Evolutionary conservation across 2,113 vertebrate genomes (phyloP).

Genomic region (Laticauda colubrina): DNA sequence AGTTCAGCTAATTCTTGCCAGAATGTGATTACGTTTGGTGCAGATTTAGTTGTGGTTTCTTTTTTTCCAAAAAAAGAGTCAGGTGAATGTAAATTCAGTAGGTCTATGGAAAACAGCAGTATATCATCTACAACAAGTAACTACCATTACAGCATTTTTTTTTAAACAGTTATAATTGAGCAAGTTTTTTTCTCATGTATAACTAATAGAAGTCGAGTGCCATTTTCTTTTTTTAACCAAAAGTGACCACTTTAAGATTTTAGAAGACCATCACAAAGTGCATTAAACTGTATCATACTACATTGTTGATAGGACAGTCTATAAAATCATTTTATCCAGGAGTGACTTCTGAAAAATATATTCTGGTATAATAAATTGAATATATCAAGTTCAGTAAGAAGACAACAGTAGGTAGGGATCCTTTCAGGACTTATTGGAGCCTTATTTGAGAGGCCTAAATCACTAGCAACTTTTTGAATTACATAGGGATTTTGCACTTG

Average conservation of each 20-base stretch:
- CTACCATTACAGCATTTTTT: neutral
- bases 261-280: constrained; percentile 48
- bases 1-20: neutral
- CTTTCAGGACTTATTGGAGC: constrained; percentile 76
- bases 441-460: constrained; percentile 67
- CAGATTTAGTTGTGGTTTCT: neutral
- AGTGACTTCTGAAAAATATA: constrained; percentile 69
- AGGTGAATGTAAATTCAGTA: neutral
- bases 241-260: constrained; percentile 44
- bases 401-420: constrained; percentile 59
- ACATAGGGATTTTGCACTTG: constrained; percentile 70
- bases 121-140: neutral
- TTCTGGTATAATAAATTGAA: constrained; percentile 64
- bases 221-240: constrained; percentile 53
- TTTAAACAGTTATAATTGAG: constrained; percentile 34
- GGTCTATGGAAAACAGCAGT: neutral
- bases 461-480: constrained; percentile 71
- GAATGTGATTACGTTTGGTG: neutral
- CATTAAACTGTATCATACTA: constrained; percentile 58
- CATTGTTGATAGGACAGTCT: constrained; percentile 60
- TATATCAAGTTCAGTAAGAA: constrained; percentile 71
- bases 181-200: constrained; percentile 33
- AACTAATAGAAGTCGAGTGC: constrained; percentile 35
- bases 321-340: constrained; percentile 61
- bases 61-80: constrained; percentile 8